Percentiles rank a stretch among this genome's conserved stretches.
These are phyloP conservation scores for Chamaetylas fuelleborni DNA, from an alignment of 2,113 vertebrate species.

Conservation along the genomic window DNA sequence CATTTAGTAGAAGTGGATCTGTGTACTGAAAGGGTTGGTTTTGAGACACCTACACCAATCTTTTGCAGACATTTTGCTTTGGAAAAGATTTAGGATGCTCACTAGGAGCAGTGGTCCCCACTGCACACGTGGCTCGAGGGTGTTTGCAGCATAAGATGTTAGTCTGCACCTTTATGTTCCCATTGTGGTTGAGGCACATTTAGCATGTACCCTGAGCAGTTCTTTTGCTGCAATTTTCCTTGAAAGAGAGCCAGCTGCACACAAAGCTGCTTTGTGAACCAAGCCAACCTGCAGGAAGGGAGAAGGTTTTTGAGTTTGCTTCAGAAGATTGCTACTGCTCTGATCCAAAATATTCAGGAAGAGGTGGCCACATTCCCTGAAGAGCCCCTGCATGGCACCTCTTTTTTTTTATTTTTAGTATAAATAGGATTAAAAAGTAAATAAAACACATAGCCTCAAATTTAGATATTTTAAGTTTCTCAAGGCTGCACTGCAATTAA, in stretches of 20 bases:
- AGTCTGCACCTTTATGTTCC: not conserved
- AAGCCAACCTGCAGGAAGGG: not conserved
- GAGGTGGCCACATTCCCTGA: not conserved
- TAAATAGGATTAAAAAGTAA: not conserved
- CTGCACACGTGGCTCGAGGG: rapidly evolving
- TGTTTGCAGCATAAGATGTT: not conserved
- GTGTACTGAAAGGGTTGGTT: not conserved
- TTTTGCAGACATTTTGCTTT: not conserved
- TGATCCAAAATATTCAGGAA: not conserved
- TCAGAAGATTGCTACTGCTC: not conserved
- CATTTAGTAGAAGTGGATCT: not conserved
- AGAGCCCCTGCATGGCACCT: not conserved
- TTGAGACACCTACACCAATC: not conserved
- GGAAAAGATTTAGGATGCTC: not conserved
- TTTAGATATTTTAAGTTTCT: not conserved
- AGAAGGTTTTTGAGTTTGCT: not conserved
- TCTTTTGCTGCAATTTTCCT: not conserved
- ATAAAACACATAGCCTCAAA: not conserved
- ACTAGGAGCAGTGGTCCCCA: not conserved
- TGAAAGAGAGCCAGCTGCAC: not conserved
- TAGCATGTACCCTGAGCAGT: not conserved
- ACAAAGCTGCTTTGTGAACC: not conserved
- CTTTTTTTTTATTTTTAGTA: not conserved
- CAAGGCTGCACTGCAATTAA: not conserved
- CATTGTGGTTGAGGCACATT: not conserved